phyloP scores from a whole-genome alignment of 92 coral and sea anemone species.

The Epizoanthus stellaris region DNA sequence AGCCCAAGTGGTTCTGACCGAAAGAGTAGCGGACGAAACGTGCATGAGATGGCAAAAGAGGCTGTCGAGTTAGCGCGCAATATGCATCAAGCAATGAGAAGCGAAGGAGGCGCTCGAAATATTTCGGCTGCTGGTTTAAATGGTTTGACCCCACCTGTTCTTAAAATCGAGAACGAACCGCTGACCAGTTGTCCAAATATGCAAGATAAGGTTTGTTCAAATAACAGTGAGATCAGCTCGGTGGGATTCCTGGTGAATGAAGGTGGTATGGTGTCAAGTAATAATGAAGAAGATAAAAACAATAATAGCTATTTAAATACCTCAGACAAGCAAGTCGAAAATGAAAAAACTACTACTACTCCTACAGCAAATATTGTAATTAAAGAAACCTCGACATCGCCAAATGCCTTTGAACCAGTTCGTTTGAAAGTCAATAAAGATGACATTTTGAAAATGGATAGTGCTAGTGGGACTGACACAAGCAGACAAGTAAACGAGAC shows the following conservation, averaged over 20 bases:
- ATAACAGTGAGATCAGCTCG: not conserved
- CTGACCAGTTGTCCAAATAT: constrained; percentile 4
- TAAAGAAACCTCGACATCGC: not conserved
- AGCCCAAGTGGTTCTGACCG: constrained; percentile 12
- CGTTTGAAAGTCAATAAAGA: constrained; percentile 35
- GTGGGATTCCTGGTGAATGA: no score
- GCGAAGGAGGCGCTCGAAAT: not conserved
- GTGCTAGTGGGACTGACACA: not conserved
- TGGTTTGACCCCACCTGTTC: constrained; percentile 20
- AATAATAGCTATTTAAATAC: not conserved
- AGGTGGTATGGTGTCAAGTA: no score
- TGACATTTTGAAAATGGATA: constrained; percentile 23
- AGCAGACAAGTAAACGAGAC: not conserved
- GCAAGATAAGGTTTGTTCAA: not conserved
- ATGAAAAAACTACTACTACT: not conserved
- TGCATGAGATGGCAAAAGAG: constrained; percentile 18
- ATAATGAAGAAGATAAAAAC: not conserved
- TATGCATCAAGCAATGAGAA: constrained; percentile 1
- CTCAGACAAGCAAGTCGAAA: not conserved
- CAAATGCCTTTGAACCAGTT: constrained; percentile 56
- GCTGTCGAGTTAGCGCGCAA: constrained; percentile 21
- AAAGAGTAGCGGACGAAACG: not conserved
- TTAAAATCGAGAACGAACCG: constrained; percentile 26
- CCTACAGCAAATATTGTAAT: not conserved
- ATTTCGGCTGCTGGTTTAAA: not conserved